These are phyloP conservation scores for Sinocyclocheilus grahami DNA, from an alignment of 2,113 vertebrate species.

Conservation along the genomic window DNA sequence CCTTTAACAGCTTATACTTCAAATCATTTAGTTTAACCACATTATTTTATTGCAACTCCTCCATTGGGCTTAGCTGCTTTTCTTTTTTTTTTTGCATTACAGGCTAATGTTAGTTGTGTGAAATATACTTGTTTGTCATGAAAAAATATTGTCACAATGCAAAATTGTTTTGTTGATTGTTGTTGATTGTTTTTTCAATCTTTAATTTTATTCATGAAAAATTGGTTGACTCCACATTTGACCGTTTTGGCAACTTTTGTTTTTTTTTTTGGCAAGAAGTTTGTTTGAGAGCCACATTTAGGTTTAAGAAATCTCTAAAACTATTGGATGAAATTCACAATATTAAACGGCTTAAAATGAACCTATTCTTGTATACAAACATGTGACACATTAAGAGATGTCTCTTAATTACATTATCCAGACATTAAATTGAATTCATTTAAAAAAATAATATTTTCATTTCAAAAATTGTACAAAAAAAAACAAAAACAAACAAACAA, in stretches of 20 bases:
- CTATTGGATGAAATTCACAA: background rate
- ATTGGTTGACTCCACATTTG: background rate
- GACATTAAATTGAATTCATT: constrained; percentile 31
- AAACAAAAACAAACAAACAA: background rate
- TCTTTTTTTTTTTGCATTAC: constrained; percentile 19
- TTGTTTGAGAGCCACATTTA: background rate
- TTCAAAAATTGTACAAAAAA: constrained; percentile 23
- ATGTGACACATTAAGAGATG: background rate
- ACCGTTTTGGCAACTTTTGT: background rate
- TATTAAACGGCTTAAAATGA: background rate
- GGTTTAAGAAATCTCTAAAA: background rate
- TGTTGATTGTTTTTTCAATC: too few relatives aligned
- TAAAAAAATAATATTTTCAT: constrained; percentile 5
- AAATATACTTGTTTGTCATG: background rate
- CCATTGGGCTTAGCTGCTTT: background rate
- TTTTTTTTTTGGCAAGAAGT: background rate
- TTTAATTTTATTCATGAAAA: background rate
- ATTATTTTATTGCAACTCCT: background rate
- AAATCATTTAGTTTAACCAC: background rate
- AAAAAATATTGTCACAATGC: background rate
- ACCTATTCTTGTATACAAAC: background rate
- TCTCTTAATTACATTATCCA: constrained; percentile 44
- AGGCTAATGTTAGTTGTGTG: background rate
- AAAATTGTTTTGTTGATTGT: too few relatives aligned
- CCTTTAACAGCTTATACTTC: background rate